Evolutionary conservation across 1,140 invertebrate genomes (phyloP), one percentile per base, ranked within the genome.

Genomic region (Vanessa tameamea): DNA sequence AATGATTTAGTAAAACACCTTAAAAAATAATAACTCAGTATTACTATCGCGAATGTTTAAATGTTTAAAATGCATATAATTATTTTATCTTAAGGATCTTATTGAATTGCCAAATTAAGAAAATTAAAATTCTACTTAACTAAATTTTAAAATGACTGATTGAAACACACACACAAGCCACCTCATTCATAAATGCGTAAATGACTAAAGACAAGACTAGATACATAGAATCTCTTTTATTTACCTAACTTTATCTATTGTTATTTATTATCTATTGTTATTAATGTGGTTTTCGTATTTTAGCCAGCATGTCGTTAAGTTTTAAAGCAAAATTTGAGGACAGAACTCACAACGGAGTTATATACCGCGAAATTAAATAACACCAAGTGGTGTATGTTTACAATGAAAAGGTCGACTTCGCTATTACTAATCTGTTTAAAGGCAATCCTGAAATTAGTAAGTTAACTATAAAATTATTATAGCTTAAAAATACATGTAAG

Each of bases 401-500:
- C 26, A 82, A 74, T 37, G 84, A 81, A 2, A 85, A 68, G 72
- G 81, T 89, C 0, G 66, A 57, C 1, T 90, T 88, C 64, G 65
- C 61, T 23, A 71, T 90, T 2, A 86, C 86, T 0, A 88, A 88
- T 63, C 70, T 90, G 9, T 87, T 89, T 55, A 80, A 88, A 78
- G 86, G 86, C 70, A 89, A 80, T 64, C 78, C 82, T 61, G 76
- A 86, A 74, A 47, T 90, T 8, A 85, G 88, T 90, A 81, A 89
- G 87, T 85, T 69, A 65, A 66, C 37, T 61, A 5, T 5, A 15
- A 26, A n/a, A 43, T 55, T 67, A 53, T 53, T n/a, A 55, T 47
- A 47, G 9, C 16, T 16, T 31, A 31, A 31, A 20, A 20, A 47
- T 47, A 14, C 4, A 31, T 63, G 0, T 47, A 31, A 13, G 13